Evolutionary conservation across 2,113 vertebrate genomes (phyloP).

Genomic region (Protobothrops mucrosquamatus): DNA sequence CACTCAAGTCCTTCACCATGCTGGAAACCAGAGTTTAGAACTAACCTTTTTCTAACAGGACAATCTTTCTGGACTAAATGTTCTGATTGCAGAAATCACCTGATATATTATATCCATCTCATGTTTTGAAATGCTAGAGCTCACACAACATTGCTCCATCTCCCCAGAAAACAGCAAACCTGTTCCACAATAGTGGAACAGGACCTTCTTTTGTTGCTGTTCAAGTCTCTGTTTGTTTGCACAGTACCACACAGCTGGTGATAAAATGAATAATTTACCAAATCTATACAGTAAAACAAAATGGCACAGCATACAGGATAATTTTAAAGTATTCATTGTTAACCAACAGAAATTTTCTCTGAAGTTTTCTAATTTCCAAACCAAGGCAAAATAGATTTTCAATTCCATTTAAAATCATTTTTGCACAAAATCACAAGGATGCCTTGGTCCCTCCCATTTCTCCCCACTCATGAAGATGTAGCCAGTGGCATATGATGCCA

Average conservation of each 20-base stretch:
- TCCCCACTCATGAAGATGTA: neutral
- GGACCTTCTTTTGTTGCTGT: neutral
- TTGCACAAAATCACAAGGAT: neutral
- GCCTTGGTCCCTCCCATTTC: neutral
- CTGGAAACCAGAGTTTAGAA: neutral
- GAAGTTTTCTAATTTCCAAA: neutral
- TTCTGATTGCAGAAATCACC: neutral
- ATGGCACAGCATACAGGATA: neutral
- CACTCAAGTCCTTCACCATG: neutral
- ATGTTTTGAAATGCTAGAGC: neutral
- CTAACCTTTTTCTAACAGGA: neutral
- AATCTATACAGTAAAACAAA: neutral
- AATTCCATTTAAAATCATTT: neutral
- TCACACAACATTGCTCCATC: neutral
- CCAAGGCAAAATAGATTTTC: neutral
- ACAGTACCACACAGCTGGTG: neutral
- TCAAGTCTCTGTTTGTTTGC: neutral
- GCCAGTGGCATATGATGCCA: neutral
- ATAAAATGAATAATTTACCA: neutral
- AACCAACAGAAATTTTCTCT: neutral
- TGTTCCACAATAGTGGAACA: too few relatives aligned
- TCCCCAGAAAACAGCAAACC: neutral
- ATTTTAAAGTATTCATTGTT: neutral
- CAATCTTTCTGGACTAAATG: neutral
- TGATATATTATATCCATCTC: neutral